Evolutionary conservation across 2,797 vertebrate genomes (phyloP).

Genomic region (Hafferia zeledoni): DNA sequence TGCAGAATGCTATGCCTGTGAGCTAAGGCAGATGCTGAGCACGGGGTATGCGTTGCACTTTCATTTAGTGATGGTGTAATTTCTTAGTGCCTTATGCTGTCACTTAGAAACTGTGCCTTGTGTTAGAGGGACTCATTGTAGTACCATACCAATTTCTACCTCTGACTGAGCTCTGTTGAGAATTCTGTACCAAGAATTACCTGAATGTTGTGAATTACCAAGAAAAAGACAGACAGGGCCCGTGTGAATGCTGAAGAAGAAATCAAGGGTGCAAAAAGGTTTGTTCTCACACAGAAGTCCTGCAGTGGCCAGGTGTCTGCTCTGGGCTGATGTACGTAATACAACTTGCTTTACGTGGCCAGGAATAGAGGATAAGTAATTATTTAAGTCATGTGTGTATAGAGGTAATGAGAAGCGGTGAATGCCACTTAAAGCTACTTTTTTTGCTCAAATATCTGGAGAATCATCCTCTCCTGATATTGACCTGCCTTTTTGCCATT

Average conservation of each 20-base stretch:
- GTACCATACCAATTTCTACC: neutral
- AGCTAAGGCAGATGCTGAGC: conserved; percentile 32
- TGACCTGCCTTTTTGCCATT: neutral
- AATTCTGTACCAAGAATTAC: neutral
- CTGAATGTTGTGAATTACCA: neutral
- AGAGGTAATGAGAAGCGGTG: neutral
- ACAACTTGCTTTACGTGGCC: neutral
- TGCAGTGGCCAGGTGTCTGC: neutral
- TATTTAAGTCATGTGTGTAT: neutral
- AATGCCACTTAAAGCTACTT: neutral
- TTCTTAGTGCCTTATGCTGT: neutral
- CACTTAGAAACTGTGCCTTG: neutral
- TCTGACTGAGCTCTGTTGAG: neutral
- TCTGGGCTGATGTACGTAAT: neutral
- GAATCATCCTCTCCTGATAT: neutral
- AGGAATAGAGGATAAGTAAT: neutral
- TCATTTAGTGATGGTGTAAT: neutral
- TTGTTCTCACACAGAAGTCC: neutral
- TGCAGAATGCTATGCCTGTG: conserved; percentile 25
- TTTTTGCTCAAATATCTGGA: neutral
- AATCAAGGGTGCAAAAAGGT: neutral
- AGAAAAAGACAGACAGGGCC: neutral
- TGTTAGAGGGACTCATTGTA: neutral
- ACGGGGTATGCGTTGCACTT: neutral
- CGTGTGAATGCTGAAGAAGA: neutral